Evolutionary conservation across 2,113 vertebrate genomes (phyloP).

Genomic region (Caranx ignobilis): DNA sequence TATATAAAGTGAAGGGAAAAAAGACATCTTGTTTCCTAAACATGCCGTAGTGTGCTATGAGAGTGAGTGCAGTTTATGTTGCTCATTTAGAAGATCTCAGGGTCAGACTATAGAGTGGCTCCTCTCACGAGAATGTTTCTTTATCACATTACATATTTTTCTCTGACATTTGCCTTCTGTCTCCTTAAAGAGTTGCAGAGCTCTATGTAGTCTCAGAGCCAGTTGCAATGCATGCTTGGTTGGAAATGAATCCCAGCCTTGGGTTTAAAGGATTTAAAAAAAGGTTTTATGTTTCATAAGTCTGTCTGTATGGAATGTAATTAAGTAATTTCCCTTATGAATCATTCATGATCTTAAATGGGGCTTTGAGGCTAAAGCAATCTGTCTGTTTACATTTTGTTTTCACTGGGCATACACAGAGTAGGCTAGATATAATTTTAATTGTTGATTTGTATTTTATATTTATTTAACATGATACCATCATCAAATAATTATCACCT

Average conservation of each 20-base stretch:
- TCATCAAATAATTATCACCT: too few species aligned
- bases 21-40: neutral
- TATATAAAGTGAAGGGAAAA: neutral
- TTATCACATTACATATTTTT: neutral
- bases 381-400: neutral
- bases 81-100: neutral
- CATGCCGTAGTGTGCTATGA: neutral
- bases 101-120: conserved; percentile 6
- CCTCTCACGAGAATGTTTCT: conserved; percentile 4
- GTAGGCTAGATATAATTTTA: too few species aligned
- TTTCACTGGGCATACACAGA: conserved; percentile 26
- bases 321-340: conserved; percentile 42
- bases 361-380: conserved; percentile 4
- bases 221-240: conserved; percentile 41
- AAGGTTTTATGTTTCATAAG: conserved; percentile 30
- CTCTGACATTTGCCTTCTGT: conserved; percentile 10
- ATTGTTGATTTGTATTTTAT: too few species aligned
- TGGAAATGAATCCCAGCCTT: conserved; percentile 36
- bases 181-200: neutral
- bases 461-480: too few species aligned
- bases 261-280: conserved; percentile 29
- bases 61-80: neutral
- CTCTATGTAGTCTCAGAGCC: conserved; percentile 18
- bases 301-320: conserved; percentile 37
- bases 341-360: conserved; percentile 50